phyloP scores from a whole-genome alignment of 2,113 vertebrate genomes.

The Myrmecobius fasciatus region DNA sequence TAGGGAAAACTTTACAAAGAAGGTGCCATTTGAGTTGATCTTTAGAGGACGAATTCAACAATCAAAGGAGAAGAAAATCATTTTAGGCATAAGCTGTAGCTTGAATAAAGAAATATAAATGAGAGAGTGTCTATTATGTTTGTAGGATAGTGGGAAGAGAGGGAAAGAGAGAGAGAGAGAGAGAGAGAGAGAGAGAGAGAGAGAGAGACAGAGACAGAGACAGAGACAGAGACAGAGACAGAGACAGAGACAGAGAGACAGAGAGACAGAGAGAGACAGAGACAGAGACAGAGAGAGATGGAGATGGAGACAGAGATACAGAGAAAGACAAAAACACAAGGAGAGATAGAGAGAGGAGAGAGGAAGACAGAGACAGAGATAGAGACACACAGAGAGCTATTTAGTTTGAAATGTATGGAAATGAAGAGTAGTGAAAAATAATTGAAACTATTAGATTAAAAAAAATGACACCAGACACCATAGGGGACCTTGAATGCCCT shows the following conservation, averaged over 20 bases:
- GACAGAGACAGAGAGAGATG: too few relatives aligned
- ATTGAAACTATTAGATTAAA: not conserved
- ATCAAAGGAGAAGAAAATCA: not conserved
- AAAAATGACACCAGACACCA: not conserved
- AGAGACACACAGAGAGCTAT: not conserved
- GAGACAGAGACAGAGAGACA: too few relatives aligned
- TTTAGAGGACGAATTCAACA: not conserved
- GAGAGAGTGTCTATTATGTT: too few relatives aligned
- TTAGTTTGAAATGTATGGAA: not conserved
- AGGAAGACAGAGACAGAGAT: too few relatives aligned
- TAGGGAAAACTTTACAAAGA: not conserved
- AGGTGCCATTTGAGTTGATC: not conserved
- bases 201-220: too few relatives aligned
- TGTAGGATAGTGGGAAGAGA: too few relatives aligned
- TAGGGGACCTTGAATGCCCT: not conserved
- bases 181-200: too few relatives aligned
- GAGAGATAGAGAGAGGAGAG: too few relatives aligned
- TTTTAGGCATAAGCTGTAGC: not conserved
- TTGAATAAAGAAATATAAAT: not conserved
- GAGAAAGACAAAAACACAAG: too few relatives aligned
- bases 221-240: too few relatives aligned
- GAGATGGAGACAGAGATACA: too few relatives aligned
- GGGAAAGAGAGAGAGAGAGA: too few relatives aligned
- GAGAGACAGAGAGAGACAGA: not conserved
- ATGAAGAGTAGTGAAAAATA: not conserved